Evolutionary conservation across 2,888 invertebrate species (phyloP).

Genomic region (Boloria selene): DNA sequence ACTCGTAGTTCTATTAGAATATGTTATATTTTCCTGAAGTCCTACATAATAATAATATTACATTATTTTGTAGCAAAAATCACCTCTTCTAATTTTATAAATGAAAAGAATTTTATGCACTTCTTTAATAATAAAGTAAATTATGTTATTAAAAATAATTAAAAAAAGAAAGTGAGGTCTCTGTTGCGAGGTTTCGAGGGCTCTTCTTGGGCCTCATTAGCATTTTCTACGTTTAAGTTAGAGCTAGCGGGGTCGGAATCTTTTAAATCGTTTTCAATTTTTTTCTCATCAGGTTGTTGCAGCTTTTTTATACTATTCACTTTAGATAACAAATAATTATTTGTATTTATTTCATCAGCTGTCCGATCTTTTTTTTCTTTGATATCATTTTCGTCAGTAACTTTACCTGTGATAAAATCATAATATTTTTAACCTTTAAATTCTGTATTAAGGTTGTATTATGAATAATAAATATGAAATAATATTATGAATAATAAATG

Average conservation of each 20-base stretch:
- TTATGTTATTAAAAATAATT: conserved; percentile 12
- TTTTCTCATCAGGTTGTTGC: conserved; percentile 10
- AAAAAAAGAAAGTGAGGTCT: conserved; percentile 24
- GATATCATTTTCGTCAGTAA: conserved; percentile 43
- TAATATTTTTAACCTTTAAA: not conserved
- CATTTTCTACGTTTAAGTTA: conserved; percentile 16
- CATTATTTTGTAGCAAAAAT: not conserved
- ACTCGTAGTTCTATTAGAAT: too few relatives aligned
- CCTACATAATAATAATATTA: too few relatives aligned
- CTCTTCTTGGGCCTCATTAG: conserved; percentile 15
- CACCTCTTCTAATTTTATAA: conserved; percentile 6
- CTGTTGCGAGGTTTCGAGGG: conserved; percentile 13
- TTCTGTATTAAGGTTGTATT: not conserved
- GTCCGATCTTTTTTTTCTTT: conserved; percentile 49
- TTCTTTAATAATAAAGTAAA: conserved; percentile 17
- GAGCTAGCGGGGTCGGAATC: conserved; percentile 5
- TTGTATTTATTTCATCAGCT: conserved; percentile 46
- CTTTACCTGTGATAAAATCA: conserved; percentile 42
- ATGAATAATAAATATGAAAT: not conserved
- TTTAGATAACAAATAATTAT: conserved; percentile 45
- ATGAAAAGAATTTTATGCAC: conserved; percentile 11
- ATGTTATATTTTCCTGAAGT: too few relatives aligned
- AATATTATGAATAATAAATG: too few relatives aligned
- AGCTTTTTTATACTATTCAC: conserved; percentile 40
- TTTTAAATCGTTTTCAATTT: conserved; percentile 11